Conservation (phyloP, 37 sponge, comb jelly and placozoan species). For the Aplysina aerophoba region DNA sequence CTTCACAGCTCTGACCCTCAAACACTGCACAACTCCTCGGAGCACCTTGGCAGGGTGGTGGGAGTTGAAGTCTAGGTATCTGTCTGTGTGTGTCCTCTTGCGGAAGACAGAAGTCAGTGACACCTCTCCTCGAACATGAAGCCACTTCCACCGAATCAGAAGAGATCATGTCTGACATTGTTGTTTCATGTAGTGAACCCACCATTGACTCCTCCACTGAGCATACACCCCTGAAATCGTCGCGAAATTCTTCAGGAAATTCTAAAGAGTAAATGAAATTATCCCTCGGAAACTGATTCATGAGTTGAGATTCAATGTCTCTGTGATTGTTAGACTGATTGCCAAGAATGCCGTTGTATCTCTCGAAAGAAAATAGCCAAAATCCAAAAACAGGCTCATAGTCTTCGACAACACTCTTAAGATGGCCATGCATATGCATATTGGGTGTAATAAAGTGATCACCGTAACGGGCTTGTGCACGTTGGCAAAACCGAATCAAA, state of each 20-base stretch:
- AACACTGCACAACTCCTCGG: too few relatives aligned
- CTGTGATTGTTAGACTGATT: constrained; percentile 6
- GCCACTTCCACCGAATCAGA: background rate
- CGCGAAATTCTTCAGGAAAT: constrained; percentile 5
- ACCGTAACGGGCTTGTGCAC: background rate
- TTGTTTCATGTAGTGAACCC: background rate
- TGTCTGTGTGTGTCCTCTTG: too few relatives aligned
- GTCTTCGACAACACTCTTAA: constrained; percentile 7
- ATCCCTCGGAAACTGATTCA: constrained; percentile 8
- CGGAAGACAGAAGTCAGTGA: too few relatives aligned
- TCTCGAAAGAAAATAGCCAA: constrained; percentile 39
- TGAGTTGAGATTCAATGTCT: background rate
- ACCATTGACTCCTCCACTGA: background rate
- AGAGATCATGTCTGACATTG: background rate
- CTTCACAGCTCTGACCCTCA: too few relatives aligned
- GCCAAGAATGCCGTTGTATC: constrained; percentile 41
- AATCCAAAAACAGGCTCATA: constrained; percentile 21
- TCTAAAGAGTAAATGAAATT: constrained; percentile 11
- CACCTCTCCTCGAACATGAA: background rate
- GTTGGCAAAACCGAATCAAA: background rate
- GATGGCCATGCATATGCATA: constrained; percentile 39
- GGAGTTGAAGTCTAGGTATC: too few relatives aligned
- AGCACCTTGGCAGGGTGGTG: too few relatives aligned
- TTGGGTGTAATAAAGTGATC: constrained; percentile 23
- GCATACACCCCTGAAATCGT: constrained; percentile 12